phyloP scores from a whole-genome alignment of 2,113 vertebrate species.

The Struthidea cinerea region DNA sequence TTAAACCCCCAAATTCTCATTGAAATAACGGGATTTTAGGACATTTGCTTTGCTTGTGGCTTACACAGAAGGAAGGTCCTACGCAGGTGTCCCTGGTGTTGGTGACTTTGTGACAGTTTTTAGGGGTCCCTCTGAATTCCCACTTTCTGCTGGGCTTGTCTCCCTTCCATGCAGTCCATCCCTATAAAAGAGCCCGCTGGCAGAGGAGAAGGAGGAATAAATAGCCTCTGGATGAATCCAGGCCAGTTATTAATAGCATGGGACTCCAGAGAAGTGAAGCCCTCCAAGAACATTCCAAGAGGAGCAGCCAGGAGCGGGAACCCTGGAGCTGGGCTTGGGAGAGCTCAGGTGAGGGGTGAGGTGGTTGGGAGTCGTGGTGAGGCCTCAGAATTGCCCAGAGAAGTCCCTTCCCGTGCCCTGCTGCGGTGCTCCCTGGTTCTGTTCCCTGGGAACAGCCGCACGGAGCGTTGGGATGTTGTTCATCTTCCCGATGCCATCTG shows the following conservation, averaged over 20 bases:
- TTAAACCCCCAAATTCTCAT: background rate
- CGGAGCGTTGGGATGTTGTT: background rate
- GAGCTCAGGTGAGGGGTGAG: background rate
- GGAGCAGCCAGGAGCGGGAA: background rate
- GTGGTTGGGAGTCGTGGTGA: fast-evolving
- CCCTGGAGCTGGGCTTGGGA: background rate
- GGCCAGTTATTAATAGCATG: background rate
- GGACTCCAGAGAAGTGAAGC: background rate
- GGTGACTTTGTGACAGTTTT: background rate
- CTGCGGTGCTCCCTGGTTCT: background rate
- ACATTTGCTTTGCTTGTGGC: background rate
- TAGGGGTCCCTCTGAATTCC: background rate
- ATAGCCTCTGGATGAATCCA: background rate
- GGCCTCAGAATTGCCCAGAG: background rate
- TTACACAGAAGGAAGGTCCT: background rate
- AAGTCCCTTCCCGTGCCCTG: background rate
- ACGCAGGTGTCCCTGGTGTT: background rate
- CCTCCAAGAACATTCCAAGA: background rate
- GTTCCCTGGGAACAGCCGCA: background rate
- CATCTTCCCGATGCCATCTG: slow-evolving; percentile 26
- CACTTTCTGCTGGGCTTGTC: background rate
- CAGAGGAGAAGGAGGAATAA: background rate
- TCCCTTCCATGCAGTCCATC: fast-evolving
- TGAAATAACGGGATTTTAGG: background rate
- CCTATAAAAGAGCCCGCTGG: background rate